phyloP scores from a whole-genome alignment of 1,140 invertebrate genomes.

The Apolygus lucorum region DNA sequence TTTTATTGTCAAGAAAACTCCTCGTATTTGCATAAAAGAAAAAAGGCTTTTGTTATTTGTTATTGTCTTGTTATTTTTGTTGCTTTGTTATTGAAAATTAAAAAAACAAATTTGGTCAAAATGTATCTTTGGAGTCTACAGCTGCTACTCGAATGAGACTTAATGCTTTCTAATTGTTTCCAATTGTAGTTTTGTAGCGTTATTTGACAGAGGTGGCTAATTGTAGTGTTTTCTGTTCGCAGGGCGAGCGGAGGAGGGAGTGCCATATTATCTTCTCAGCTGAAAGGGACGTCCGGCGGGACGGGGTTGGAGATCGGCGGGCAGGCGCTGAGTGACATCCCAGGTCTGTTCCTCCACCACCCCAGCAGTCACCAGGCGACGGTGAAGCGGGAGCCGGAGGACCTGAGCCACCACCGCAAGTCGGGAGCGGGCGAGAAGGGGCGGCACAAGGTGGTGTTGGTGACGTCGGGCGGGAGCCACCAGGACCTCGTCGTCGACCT shows the following conservation, averaged over 20 bases:
- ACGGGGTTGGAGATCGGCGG: conserved; percentile 44
- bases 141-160: too few relatives aligned
- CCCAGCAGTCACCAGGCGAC: conserved; percentile 36
- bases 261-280: conserved; percentile 38
- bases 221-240: conserved; percentile 25
- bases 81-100: too few relatives aligned
- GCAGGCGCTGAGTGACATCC: conserved; percentile 48
- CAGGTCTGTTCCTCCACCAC: conserved; percentile 53
- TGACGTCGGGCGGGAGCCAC: conserved; percentile 36
- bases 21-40: too few relatives aligned
- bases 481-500: conserved; percentile 44
- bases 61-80: too few relatives aligned
- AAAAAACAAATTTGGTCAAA: too few relatives aligned
- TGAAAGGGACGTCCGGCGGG: conserved; percentile 45
- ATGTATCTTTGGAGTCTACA: too few relatives aligned
- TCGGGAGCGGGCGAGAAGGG: conserved; percentile 35
- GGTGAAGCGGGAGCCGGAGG: conserved; percentile 58
- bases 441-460: conserved; percentile 40
- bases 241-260: conserved; percentile 39
- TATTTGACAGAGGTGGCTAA: too few relatives aligned
- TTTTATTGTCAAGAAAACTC: too few relatives aligned
- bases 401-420: conserved; percentile 45
- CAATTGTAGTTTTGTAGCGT: too few relatives aligned
- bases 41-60: too few relatives aligned
- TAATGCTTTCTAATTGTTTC: too few relatives aligned